Evolutionary conservation across 2,797 vertebrate species (phyloP), one percentile per base, ranked within the genome.

Genomic region (Psittacula echo): DNA sequence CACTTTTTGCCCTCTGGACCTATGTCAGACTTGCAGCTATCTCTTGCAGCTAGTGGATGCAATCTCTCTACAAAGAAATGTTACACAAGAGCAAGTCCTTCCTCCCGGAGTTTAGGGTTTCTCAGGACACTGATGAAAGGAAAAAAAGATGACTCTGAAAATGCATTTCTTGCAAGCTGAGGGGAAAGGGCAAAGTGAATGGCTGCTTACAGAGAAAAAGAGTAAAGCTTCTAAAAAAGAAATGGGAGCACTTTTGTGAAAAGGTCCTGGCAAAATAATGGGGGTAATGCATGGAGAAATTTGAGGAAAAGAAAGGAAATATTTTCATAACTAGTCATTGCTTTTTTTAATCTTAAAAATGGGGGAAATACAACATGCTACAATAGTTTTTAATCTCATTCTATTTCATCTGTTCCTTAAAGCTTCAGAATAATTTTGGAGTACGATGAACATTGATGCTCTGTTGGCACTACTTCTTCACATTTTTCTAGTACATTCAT

Each of bases 361-460:
- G 1, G 29, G 22, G 29, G 11, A 75, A 68, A 72, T 21, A 42
- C 10, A 58, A 26, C 30, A 48, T 3, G 5, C 30, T 70, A 42
- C 61, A 74, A 9, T 29, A 47, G 26, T 29, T 87, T 67, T 74
- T 44, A 30, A 44, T 66, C 64, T 66, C 51, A 58, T 17, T 29
- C 15, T 82, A 51, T 34, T 70, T 83, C 15, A 60, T 37, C 47
- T 73, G 17, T 15, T 56, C 27, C 81, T 81, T 68, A 64, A 86
- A 73, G 11, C 39, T 65, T 58, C 39, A 53, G 32, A n/a, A 42
- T 39, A 65, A 54, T 70, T 66, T 34, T 51, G 64, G 13, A 78
- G 30, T 41, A 19, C 0, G 0, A 51, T 5, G 5, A 23, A 83
- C 23, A 58, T 0, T 0, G 15, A 32, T 68, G 12, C 23, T 70